Conservation (phyloP, 2,113 vertebrate genomes). For the Corapipo altera region DNA sequence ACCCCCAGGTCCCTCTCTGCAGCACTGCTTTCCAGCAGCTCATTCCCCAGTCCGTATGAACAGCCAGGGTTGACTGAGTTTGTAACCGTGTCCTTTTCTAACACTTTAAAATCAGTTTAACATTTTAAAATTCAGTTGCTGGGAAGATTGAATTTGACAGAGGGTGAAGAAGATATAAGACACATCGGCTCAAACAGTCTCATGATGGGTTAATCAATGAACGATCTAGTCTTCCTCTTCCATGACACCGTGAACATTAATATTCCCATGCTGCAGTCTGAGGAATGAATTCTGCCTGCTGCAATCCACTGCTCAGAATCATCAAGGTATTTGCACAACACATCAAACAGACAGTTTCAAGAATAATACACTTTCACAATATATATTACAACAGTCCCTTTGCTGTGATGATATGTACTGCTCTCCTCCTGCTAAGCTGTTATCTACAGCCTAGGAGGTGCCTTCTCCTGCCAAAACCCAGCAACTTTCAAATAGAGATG, state of each 20-base stretch:
- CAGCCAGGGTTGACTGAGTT: not conserved
- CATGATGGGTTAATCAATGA: not conserved
- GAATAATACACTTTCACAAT: not conserved
- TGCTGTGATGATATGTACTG: not conserved
- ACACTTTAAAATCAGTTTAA: not conserved
- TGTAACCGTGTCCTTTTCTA: not conserved
- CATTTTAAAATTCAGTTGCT: not conserved
- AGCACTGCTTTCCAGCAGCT: not conserved
- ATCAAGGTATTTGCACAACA: constrained; percentile 16
- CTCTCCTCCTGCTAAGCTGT: not conserved
- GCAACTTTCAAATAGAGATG: not conserved
- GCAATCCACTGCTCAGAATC: not conserved
- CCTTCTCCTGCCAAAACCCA: not conserved
- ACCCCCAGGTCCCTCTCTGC: not conserved
- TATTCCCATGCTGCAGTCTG: not conserved
- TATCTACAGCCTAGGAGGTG: not conserved
- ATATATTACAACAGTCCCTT: not conserved
- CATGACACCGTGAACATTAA: not conserved
- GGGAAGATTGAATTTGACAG: not conserved
- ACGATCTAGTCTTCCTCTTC: not conserved
- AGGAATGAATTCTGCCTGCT: constrained; percentile 13
- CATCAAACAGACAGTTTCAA: not conserved
- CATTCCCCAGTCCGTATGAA: not conserved
- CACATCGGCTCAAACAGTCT: not conserved
- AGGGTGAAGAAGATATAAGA: not conserved